phyloP scores from a whole-genome alignment of 2,888 invertebrate species.

The Pollenia griseotomentosa region DNA sequence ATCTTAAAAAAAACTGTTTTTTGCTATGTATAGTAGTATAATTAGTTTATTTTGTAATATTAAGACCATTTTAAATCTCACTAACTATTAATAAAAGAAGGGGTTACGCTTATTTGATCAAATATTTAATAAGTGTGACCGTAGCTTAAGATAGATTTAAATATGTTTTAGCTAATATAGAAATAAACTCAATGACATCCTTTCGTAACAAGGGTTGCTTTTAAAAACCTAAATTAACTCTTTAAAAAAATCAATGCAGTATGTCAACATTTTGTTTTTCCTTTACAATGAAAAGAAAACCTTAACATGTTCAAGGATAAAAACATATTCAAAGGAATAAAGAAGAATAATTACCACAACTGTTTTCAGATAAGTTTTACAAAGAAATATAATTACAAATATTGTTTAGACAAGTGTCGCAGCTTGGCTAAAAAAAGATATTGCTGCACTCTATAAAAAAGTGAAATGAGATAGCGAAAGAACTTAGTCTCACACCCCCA shows the following conservation, averaged over 20 bases:
- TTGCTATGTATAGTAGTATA: too few species aligned
- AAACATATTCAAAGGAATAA: background rate
- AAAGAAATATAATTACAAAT: slow-evolving; percentile 55
- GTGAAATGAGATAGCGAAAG: background rate
- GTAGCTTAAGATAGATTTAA: too few species aligned
- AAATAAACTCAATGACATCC: too few species aligned
- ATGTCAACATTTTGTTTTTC: slow-evolving; percentile 23
- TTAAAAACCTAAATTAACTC: slow-evolving; percentile 17
- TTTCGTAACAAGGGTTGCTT: background rate
- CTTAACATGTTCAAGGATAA: background rate
- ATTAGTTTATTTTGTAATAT: too few species aligned
- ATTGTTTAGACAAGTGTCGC: slow-evolving; percentile 67
- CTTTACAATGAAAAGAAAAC: slow-evolving; percentile 2
- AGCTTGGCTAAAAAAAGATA: slow-evolving; percentile 14
- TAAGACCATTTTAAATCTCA: too few species aligned
- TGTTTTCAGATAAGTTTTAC: slow-evolving; percentile 34
- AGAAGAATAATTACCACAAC: slow-evolving; percentile 38
- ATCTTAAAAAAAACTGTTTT: too few species aligned
- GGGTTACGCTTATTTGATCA: too few species aligned
- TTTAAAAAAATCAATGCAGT: slow-evolving; percentile 13
- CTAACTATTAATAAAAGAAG: too few species aligned
- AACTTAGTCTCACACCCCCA: slow-evolving; percentile 32
- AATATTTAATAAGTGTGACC: too few species aligned
- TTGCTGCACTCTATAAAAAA: background rate
- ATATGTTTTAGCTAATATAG: too few species aligned